phyloP scores from a whole-genome alignment of 92 coral and sea anemone genomes.

The Micromussa lordhowensis region DNA sequence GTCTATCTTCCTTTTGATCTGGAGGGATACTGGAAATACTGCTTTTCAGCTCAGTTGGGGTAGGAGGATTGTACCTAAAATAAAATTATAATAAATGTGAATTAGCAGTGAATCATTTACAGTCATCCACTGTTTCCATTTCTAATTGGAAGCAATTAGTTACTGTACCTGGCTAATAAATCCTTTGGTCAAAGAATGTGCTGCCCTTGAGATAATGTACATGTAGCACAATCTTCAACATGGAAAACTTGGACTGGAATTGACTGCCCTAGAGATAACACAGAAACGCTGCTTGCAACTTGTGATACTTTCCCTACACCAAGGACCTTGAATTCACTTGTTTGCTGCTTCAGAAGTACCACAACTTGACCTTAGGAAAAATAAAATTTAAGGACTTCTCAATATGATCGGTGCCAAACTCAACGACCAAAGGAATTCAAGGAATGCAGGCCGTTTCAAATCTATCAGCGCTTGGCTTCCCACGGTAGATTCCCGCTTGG shows the following conservation, averaged over 20 bases:
- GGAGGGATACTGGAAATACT: conserved; percentile 12
- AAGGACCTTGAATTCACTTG: conserved; percentile 43
- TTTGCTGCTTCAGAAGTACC: conserved; percentile 22
- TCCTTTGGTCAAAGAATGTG: conserved; percentile 53
- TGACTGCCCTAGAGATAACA: conserved; percentile 9
- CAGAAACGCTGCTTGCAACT: conserved; percentile 5
- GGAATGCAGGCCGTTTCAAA: no score
- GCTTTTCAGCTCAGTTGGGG: conserved; percentile 3
- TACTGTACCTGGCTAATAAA: conserved; percentile 18
- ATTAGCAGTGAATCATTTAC: no score
- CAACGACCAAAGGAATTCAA: no score
- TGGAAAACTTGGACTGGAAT: conserved; percentile 22
- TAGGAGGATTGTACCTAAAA: conserved; percentile 22
- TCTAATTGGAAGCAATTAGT: no score
- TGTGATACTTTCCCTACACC: conserved; percentile 43
- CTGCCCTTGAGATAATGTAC: no score
- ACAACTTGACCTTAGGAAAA: conserved; percentile 31
- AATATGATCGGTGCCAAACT: no score
- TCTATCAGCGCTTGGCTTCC: no score
- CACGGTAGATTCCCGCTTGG: no score
- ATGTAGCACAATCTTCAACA: no score
- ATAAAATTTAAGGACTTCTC: neutral
- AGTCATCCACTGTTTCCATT: no score
- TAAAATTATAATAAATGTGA: no score
- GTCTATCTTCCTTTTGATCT: conserved; percentile 33